A percentile compares a stretch with the other conserved stretches of the same genome.
Evolutionary conservation across 1,140 invertebrate genomes (phyloP).

Genomic region (Dreissena polymorpha): DNA sequence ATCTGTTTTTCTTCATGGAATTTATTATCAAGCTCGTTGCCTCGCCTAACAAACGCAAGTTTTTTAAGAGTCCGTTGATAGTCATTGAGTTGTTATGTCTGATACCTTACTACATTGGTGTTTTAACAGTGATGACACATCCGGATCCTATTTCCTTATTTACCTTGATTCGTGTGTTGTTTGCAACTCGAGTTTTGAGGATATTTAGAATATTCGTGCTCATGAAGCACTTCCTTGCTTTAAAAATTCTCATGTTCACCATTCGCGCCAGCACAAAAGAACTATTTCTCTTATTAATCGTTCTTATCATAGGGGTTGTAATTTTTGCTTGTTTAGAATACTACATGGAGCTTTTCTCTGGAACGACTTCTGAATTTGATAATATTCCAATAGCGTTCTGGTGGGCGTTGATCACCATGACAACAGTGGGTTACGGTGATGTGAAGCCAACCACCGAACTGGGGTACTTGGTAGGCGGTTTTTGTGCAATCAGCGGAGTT

Average conservation of each 20-base stretch:
- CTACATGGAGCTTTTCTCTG: conserved; percentile 65
- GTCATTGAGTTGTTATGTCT: conserved; percentile 65
- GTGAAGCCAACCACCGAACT: conserved; percentile 64
- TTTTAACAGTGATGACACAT: conserved; percentile 76
- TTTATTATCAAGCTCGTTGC: conserved; percentile 71
- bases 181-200: conserved; percentile 63
- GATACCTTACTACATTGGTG: conserved; percentile 68
- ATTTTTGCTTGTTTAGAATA: conserved; percentile 71
- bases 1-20: conserved; percentile 60
- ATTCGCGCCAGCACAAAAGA: conserved; percentile 69
- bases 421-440: conserved; percentile 76
- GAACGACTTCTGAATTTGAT: conserved; percentile 59
- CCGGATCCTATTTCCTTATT: conserved; percentile 62
- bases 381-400: conserved; percentile 72
- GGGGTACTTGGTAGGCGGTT: conserved; percentile 69
- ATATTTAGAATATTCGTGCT: conserved; percentile 68
- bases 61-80: conserved; percentile 58
- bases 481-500: conserved; percentile 74
- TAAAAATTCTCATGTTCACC: conserved; percentile 70
- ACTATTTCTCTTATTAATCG: conserved; percentile 64
- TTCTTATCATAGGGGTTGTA: conserved; percentile 67
- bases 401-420: conserved; percentile 76
- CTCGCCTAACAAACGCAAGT: conserved; percentile 77
- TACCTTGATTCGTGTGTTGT: conserved; percentile 57
- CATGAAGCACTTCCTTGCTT: conserved; percentile 68